Evolutionary conservation across 2,888 invertebrate genomes (phyloP).

Genomic region (Alsophila aescularia): DNA sequence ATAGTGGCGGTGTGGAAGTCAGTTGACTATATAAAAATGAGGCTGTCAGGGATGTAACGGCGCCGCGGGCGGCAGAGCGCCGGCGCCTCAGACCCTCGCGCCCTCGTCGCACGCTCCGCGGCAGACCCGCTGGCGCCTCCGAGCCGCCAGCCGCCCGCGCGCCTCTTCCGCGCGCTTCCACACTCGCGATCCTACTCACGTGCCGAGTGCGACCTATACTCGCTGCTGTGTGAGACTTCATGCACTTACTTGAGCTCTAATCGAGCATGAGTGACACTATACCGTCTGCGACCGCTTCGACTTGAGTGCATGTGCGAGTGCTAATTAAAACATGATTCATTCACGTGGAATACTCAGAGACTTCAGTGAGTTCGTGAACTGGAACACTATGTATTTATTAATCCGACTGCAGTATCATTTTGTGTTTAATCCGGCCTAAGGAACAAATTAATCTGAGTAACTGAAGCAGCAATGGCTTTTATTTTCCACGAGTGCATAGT

Average conservation of each 20-base stretch:
- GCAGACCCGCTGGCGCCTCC: constrained; percentile 76
- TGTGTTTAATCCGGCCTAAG: constrained; percentile 73
- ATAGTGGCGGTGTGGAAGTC: constrained; percentile 82
- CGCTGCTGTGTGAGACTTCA: constrained; percentile 28
- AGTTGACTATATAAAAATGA: constrained; percentile 83
- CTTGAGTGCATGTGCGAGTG: constrained; percentile 64
- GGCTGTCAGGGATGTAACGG: constrained; percentile 72
- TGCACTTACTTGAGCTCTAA: constrained; percentile 39
- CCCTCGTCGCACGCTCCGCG: constrained; percentile 63
- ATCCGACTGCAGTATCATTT: constrained; percentile 62
- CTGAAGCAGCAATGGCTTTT: constrained; percentile 67
- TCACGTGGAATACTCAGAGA: constrained; percentile 52
- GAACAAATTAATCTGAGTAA: constrained; percentile 37
- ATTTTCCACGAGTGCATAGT: constrained; percentile 53
- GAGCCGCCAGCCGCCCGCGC: constrained; percentile 54
- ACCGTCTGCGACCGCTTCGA: constrained; percentile 51
- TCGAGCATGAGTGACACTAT: constrained; percentile 59
- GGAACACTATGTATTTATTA: constrained; percentile 56
- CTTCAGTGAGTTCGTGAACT: constrained; percentile 57
- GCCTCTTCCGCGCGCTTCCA: constrained; percentile 31
- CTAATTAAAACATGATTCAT: constrained; percentile 66
- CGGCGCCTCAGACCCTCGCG: constrained; percentile 71
- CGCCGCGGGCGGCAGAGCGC: constrained; percentile 69
- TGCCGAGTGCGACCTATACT: constrained; percentile 35
- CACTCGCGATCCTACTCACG: constrained; percentile 45